A percentile compares a stretch with the other conserved stretches of the same genome.
phyloP scores from a whole-genome alignment of 1,140 invertebrate genomes.

The Drosophila nannoptera region DNA sequence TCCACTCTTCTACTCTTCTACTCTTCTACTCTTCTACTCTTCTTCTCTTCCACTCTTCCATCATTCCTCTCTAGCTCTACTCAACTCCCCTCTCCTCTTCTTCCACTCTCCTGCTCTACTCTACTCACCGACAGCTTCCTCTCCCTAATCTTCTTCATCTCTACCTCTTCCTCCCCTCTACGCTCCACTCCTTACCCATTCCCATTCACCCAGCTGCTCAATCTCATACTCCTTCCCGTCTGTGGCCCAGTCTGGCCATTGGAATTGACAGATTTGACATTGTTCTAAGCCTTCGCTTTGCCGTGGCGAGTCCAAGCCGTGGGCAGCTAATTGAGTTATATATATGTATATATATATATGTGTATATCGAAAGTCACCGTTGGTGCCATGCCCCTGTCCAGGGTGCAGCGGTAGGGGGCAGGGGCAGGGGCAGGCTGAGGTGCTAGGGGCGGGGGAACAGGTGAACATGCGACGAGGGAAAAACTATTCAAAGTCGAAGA shows the following conservation, averaged over 20 bases:
- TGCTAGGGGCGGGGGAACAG: conserved; percentile 42
- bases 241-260: background rate
- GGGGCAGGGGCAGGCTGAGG: conserved; percentile 12
- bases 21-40: no score
- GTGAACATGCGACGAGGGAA: conserved; percentile 20
- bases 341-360: conserved; percentile 12
- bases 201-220: background rate
- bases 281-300: conserved; percentile 10
- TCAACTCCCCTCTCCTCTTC: no score
- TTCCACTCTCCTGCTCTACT: no score
- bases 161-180: no score
- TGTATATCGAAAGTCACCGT: conserved; percentile 19
- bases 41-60: no score
- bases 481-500: conserved; percentile 54
- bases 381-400: conserved; percentile 5
- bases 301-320: background rate
- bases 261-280: conserved; percentile 12
- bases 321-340: conserved; percentile 71
- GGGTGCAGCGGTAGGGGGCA: conserved; percentile 49
- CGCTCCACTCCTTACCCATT: no score
- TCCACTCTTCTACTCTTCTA: no score
- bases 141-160: no score
- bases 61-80: no score
- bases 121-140: no score
- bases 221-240: background rate